These are phyloP conservation scores for Sakesphorus luctuosus DNA, from an alignment of 2,113 vertebrate genomes.

Conservation along the genomic window DNA sequence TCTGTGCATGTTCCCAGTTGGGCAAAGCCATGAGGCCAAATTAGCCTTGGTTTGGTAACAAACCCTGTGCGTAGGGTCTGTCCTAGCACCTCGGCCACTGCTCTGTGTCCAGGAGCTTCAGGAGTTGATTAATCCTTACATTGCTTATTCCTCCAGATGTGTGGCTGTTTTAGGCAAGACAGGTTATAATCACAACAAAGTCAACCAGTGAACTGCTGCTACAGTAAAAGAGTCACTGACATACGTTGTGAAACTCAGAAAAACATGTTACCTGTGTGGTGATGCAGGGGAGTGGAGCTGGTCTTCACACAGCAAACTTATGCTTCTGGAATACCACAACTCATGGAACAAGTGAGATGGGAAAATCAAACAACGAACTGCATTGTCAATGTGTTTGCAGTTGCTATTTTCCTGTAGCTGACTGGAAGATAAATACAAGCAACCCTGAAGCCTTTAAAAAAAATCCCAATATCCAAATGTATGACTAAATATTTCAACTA, in stretches of 20 bases:
- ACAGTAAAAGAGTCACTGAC: slow-evolving; percentile 91
- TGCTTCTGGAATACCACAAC: background rate
- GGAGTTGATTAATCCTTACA: background rate
- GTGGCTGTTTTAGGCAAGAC: slow-evolving; percentile 77
- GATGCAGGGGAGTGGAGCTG: background rate
- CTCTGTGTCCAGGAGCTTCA: rapidly evolving
- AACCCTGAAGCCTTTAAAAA: slow-evolving; percentile 65
- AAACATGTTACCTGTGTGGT: slow-evolving; percentile 78
- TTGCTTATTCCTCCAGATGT: background rate
- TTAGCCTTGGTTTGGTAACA: background rate
- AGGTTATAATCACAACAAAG: slow-evolving; percentile 87
- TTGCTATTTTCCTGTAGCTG: slow-evolving; percentile 83
- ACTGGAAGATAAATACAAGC: slow-evolving; percentile 16
- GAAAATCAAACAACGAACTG: slow-evolving; percentile 98
- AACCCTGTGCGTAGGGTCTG: background rate
- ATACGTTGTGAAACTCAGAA: slow-evolving; percentile 87
- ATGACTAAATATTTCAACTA: slow-evolving; percentile 50
- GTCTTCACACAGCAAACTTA: background rate
- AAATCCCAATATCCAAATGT: background rate
- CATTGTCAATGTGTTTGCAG: slow-evolving; percentile 91
- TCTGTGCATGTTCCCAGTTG: background rate
- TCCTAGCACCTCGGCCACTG: rapidly evolving
- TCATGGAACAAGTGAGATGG: slow-evolving; percentile 88
- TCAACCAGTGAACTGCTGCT: slow-evolving; percentile 92
- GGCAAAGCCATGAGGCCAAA: background rate